Conservation (phyloP, 2,797 vertebrate genomes). For the Champsocephalus gunnari region DNA sequence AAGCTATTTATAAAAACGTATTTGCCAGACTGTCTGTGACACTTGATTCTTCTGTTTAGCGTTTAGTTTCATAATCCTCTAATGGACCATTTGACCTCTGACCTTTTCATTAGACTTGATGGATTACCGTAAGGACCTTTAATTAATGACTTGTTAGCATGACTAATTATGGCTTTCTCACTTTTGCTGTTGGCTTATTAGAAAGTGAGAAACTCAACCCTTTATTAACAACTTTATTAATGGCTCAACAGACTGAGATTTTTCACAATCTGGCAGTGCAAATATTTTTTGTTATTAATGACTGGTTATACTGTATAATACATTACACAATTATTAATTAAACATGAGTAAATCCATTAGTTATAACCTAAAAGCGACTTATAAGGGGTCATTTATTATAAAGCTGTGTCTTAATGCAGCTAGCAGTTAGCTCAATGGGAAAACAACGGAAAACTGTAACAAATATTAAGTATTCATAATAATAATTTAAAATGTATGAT, state of each 20-base stretch:
- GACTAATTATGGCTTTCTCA: conserved; percentile 8
- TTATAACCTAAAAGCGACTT: neutral
- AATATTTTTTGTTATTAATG: neutral
- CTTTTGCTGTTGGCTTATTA: neutral
- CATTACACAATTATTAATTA: neutral
- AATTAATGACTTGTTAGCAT: neutral
- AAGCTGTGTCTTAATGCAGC: neutral
- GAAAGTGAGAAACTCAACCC: neutral
- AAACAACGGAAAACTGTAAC: neutral
- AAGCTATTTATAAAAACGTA: neutral
- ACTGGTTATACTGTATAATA: neutral
- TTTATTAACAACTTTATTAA: neutral
- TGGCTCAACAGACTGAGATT: neutral
- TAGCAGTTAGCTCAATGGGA: neutral
- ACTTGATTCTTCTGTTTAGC: conserved; percentile 4
- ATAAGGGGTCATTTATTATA: neutral
- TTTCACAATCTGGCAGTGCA: conserved; percentile 2
- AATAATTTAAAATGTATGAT: too few species aligned
- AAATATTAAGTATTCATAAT: neutral
- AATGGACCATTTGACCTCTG: conserved; percentile 11
- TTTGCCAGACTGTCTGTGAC: neutral
- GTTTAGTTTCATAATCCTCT: neutral
- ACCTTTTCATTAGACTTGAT: conserved; percentile 3
- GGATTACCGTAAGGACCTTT: neutral
- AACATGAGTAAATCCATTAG: neutral